phyloP scores from a whole-genome alignment of 2,888 invertebrate species.

The Molanna angustata region DNA sequence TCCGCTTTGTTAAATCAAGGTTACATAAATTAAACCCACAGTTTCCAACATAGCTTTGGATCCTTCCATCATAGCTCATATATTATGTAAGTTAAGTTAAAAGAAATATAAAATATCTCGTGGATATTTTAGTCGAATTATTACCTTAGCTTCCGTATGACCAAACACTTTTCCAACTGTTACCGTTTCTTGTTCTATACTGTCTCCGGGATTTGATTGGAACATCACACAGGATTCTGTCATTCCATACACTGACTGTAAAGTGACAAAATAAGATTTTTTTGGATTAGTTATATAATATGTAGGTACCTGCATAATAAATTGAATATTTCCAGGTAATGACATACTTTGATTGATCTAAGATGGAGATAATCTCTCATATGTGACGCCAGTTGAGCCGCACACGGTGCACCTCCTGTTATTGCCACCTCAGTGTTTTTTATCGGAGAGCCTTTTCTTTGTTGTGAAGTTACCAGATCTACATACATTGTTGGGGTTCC shows the following conservation, averaged over 20 bases:
- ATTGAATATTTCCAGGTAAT: no score
- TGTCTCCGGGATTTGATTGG: constrained; percentile 52
- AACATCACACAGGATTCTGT: constrained; percentile 59
- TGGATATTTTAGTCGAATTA: no score
- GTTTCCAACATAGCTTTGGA: no score
- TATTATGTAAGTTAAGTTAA: no score
- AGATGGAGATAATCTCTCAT: constrained; percentile 50
- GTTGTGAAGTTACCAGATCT: constrained; percentile 55
- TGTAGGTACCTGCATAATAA: not conserved
- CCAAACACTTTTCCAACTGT: constrained; percentile 57
- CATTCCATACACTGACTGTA: constrained; percentile 52
- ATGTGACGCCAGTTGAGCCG: constrained; percentile 57
- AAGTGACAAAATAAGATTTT: not conserved
- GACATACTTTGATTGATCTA: constrained; percentile 47
- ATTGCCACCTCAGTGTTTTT: constrained; percentile 55
- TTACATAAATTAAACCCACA: no score
- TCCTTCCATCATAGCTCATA: no score
- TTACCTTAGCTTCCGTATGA: constrained; percentile 56
- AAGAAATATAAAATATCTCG: no score
- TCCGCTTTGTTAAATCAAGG: no score
- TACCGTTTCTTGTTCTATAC: constrained; percentile 42
- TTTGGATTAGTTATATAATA: not conserved
- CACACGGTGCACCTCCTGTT: constrained; percentile 72
- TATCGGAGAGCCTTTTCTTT: constrained; percentile 48
- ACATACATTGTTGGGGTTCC: constrained; percentile 89